Evolutionary conservation across 92 coral and sea anemone genomes (phyloP), one percentile per base, ranked within the genome.

Genomic region (Desmophyllum pertusum): DNA sequence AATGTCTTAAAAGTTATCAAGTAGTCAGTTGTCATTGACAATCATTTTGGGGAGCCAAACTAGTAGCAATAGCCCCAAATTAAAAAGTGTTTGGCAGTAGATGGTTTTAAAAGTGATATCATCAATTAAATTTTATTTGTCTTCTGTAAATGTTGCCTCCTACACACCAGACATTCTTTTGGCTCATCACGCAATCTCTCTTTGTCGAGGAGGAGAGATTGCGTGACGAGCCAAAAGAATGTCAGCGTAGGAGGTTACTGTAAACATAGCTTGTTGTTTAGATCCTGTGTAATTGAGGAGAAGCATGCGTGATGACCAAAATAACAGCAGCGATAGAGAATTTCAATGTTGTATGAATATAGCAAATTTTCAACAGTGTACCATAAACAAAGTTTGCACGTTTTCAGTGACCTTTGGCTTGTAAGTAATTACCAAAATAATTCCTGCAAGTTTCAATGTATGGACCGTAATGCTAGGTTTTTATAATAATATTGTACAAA

Each of bases 401-500:
- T 33, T 75, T 33, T 53, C 66, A 66, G n/a, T 66, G 71, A 3
- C 40, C 71, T 66, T 1, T 21, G 15, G 40, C 38, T 31, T 10
- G 70, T 33, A 2, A 65, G 39, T n/a, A 61, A 21, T 61, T 25
- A 21, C 66, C 66, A 61, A 46, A 21, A 50, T 50, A 50, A 50
- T 50, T n/a, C 31, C 17, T 65, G 70, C 40, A 48, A 55, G 70
- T 65, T 65, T 65, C 70, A 65, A 65, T 65, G 31, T 35, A 65
- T 65, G 37, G 23, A 6, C 8, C n/a, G n/a, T n/a, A n/a, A 14
- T 38, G 14, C 71, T 23, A 45, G 83, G 51, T 43, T 79, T 79
- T 62, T 64, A 43, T 63, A 67, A 59, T 59, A 35, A 67, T n/a
- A 67, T 31, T 79, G 73, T 65, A 79, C 73, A 63, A 78, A 36